phyloP scores from a whole-genome alignment of 2,113 vertebrate genomes.

The Dolichotis patagonum region DNA sequence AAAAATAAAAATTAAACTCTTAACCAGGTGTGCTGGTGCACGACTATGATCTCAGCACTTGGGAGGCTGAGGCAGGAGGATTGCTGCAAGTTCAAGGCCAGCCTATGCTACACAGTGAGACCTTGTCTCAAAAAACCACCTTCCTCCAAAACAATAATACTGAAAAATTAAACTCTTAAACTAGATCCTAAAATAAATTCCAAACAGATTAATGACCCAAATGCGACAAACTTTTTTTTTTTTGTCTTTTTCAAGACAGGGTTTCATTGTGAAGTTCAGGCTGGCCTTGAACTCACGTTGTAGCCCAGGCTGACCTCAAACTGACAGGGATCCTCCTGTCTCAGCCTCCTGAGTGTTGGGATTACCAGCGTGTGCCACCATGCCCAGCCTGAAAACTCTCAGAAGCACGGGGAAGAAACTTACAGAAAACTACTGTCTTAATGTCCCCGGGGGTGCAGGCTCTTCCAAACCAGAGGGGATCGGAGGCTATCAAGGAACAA shows the following conservation, averaged over 20 bases:
- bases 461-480: neutral
- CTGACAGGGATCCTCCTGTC: no score
- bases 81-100: neutral
- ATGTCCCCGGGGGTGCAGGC: neutral
- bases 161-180: neutral
- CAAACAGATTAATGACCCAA: neutral
- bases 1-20: constrained; percentile 5
- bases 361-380: no score
- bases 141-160: neutral
- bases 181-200: neutral
- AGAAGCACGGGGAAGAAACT: neutral
- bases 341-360: no score
- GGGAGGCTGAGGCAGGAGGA: neutral
- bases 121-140: neutral
- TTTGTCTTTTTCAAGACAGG: neutral
- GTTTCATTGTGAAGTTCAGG: no score
- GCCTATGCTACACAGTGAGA: neutral
- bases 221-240: neutral
- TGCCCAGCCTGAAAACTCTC: neutral
- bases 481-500: neutral
- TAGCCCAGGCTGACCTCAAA: no score
- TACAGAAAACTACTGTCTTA: neutral
- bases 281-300: no score
- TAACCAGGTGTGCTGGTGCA: neutral
- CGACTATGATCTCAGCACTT: neutral